These are phyloP conservation scores for Microlaimidae sp. DNA, from an alignment of 2,888 invertebrate genomes.

Conservation along the genomic window DNA sequence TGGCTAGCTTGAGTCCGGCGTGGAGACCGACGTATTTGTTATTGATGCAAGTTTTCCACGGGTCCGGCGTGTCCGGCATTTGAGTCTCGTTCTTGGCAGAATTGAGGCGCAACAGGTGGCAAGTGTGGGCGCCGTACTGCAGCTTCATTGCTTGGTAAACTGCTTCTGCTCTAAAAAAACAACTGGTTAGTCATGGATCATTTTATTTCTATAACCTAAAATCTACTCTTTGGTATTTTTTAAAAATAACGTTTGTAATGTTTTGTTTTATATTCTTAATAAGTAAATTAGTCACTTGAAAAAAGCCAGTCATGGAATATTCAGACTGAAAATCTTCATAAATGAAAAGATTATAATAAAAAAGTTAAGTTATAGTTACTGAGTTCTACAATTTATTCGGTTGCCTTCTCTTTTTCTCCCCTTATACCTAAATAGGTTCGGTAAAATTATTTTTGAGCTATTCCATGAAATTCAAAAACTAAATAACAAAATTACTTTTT, in stretches of 20 bases:
- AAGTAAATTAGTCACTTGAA: no score
- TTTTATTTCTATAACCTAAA: no score
- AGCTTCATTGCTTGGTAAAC: constrained; percentile 66
- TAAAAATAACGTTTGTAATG: no score
- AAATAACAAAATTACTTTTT: constrained; percentile 51
- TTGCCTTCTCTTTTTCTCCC: no score
- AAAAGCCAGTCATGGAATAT: no score
- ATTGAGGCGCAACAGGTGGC: constrained; percentile 75
- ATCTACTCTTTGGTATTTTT: no score
- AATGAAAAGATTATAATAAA: no score
- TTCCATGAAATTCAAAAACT: constrained; percentile 4
- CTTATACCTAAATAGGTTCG: not conserved
- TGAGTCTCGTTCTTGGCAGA: constrained; percentile 40
- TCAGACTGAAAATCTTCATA: no score
- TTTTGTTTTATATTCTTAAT: no score
- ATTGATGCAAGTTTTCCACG: constrained; percentile 63
- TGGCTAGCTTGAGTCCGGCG: constrained; percentile 20
- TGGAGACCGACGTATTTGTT: constrained; percentile 24
- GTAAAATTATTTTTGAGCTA: constrained; percentile 13
- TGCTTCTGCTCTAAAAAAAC: constrained; percentile 54
- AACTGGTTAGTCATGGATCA: no score
- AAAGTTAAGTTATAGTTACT: no score
- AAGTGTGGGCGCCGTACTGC: constrained; percentile 65
- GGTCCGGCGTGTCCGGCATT: constrained; percentile 46
- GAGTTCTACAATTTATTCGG: no score